Conservation (phyloP, 2,888 invertebrate genomes). For the Lasius fuliginosus region DNA sequence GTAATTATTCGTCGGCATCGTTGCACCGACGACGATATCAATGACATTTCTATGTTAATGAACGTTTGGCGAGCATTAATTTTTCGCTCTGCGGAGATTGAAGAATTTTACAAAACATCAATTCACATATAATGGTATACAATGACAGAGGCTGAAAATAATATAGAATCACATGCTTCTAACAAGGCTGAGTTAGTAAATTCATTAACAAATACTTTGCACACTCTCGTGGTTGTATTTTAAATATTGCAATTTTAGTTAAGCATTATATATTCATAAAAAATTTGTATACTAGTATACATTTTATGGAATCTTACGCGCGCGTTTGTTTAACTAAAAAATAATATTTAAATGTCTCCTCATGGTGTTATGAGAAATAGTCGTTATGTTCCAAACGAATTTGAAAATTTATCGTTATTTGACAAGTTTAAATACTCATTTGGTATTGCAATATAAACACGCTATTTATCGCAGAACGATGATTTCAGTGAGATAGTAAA, state of each 20-base stretch:
- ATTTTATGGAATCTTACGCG: not conserved
- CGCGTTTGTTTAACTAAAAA: not conserved
- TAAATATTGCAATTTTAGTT: not conserved
- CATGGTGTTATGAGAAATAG: not conserved
- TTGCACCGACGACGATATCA: constrained; percentile 62
- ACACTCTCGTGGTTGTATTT: not conserved
- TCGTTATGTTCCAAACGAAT: not conserved
- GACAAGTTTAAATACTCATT: not conserved
- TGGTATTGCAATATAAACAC: not conserved
- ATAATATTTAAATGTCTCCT: not conserved
- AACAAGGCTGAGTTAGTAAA: not conserved
- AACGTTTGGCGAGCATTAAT: constrained; percentile 62
- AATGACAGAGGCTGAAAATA: not conserved
- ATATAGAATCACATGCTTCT: not conserved
- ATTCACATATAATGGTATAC: not conserved
- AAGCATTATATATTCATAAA: not conserved
- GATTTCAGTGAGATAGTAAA: constrained; percentile 11
- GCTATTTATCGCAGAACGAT: not conserved
- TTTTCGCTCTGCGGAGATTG: constrained; percentile 65
- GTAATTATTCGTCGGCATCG: constrained; percentile 75
- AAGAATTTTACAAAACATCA: constrained; percentile 59
- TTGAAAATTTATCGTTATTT: constrained; percentile 8
- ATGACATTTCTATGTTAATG: constrained; percentile 69
- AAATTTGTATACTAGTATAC: not conserved
- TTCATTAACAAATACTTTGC: not conserved